These are phyloP conservation scores for Ornithoptera priamus DNA, from an alignment of 2,888 invertebrate genomes.

Conservation along the genomic window DNA sequence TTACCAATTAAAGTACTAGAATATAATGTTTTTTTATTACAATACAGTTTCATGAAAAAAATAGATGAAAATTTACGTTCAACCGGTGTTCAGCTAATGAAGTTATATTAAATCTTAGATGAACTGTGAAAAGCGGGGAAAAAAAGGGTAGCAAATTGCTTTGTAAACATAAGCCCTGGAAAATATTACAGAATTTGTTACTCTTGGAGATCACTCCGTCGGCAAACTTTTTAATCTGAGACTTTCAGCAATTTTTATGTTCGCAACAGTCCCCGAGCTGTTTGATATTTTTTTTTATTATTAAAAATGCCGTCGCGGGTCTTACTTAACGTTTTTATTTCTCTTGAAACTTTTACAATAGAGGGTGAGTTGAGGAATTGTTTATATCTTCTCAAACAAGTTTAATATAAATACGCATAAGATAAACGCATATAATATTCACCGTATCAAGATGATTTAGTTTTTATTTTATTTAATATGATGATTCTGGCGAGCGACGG, in stretches of 20 bases:
- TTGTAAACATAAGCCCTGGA: slow-evolving; percentile 44
- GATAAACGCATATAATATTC: too few species aligned
- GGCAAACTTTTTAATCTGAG: slow-evolving; percentile 30
- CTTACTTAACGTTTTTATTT: slow-evolving; percentile 19
- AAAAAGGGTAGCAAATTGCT: slow-evolving; percentile 53
- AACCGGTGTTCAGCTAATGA: slow-evolving; percentile 42
- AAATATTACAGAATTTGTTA: slow-evolving; percentile 36
- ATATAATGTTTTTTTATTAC: not conserved
- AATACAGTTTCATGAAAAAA: slow-evolving; percentile 7
- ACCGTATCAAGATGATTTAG: too few species aligned
- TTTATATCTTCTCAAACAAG: slow-evolving; percentile 2
- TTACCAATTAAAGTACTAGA: too few species aligned
- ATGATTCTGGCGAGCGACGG: too few species aligned
- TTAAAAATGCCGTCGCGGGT: slow-evolving; percentile 23
- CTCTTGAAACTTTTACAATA: slow-evolving; percentile 21
- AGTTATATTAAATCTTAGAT: slow-evolving; percentile 53
- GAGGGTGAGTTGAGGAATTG: slow-evolving; percentile 11
- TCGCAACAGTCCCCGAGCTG: slow-evolving; percentile 26
- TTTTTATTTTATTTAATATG: too few species aligned
- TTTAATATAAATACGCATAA: too few species aligned
- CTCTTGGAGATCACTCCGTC: slow-evolving; percentile 24
- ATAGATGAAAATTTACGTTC: slow-evolving; percentile 33
- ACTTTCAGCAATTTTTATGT: slow-evolving; percentile 28
- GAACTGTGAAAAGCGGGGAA: slow-evolving; percentile 42
- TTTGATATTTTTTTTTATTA: slow-evolving; percentile 29